phyloP scores from a whole-genome alignment of 1,140 invertebrate species.

The Drosophila ogumai region DNA sequence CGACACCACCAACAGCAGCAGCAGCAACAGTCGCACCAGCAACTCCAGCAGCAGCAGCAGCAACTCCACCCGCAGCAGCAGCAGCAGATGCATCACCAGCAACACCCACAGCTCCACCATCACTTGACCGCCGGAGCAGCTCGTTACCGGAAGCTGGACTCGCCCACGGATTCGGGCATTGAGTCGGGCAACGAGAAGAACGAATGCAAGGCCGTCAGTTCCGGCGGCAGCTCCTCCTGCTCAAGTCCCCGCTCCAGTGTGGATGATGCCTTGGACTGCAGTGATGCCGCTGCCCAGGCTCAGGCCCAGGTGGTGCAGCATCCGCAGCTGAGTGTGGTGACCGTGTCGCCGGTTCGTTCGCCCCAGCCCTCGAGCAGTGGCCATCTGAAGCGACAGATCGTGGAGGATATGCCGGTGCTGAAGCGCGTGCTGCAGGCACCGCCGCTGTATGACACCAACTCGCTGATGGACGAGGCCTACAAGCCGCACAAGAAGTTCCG shows the following conservation, averaged over 20 bases:
- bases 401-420: conserved; percentile 96
- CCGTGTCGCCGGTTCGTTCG: conserved; percentile 75
- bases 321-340: conserved; percentile 61
- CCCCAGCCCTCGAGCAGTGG: conserved; percentile 75
- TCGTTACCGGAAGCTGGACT: conserved; percentile 93
- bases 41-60: conserved; percentile 47
- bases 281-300: conserved; percentile 75
- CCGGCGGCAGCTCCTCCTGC: conserved; percentile 90
- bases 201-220: conserved; percentile 89
- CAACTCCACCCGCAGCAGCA: conserved; percentile 49
- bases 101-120: conserved; percentile 76
- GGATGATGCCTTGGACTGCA: conserved; percentile 90
- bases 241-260: conserved; percentile 94
- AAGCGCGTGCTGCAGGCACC: conserved; percentile 96
- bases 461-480: conserved; percentile 96
- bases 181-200: conserved; percentile 96
- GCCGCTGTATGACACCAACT: conserved; percentile 94
- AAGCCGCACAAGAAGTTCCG: conserved; percentile 98
- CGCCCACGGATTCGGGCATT: conserved; percentile 96
- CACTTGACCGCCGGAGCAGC: conserved; percentile 68
- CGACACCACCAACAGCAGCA: conserved; percentile 83
- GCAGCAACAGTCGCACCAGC: conserved; percentile 50
- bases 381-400: conserved; percentile 86
- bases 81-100: conserved; percentile 58
- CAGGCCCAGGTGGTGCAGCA: conserved; percentile 32